These are phyloP conservation scores for Melanotaenia nigrans DNA, from an alignment of 2,797 vertebrate genomes.

Conservation along the genomic window DNA sequence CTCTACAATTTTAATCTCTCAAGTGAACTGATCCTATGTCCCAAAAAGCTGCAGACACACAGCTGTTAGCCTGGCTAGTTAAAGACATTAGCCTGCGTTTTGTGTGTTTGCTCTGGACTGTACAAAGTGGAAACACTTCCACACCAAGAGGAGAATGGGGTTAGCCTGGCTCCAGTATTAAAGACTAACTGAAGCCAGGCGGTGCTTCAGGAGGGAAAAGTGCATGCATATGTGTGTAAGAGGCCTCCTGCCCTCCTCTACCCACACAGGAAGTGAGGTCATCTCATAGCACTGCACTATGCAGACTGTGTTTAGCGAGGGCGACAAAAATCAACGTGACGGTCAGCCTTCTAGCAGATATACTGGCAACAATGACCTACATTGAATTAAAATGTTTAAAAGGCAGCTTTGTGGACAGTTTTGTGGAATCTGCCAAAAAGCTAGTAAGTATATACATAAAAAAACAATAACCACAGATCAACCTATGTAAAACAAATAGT, in stretches of 20 bases:
- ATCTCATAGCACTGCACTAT: slow-evolving; percentile 65
- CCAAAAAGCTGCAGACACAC: slow-evolving; percentile 68
- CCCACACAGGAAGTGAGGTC: slow-evolving; percentile 84
- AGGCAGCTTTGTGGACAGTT: slow-evolving; percentile 18
- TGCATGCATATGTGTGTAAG: slow-evolving; percentile 48
- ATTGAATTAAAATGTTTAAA: slow-evolving; percentile 33
- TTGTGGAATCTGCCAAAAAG: slow-evolving; percentile 12
- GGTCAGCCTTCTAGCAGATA: slow-evolving; percentile 62
- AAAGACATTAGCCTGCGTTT: slow-evolving; percentile 72
- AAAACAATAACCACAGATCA: slow-evolving; percentile 15
- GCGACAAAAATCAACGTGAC: slow-evolving; percentile 72
- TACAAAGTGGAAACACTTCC: slow-evolving; percentile 66
- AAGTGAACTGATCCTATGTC: slow-evolving; percentile 72
- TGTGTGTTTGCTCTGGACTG: slow-evolving; percentile 51
- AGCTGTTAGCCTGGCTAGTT: slow-evolving; percentile 73
- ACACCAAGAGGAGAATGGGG: slow-evolving; percentile 45
- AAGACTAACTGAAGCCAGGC: slow-evolving; percentile 74
- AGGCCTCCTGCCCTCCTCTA: slow-evolving; percentile 75
- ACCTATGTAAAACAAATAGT: slow-evolving; percentile 13
- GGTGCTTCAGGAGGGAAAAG: slow-evolving; percentile 48
- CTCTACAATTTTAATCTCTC: slow-evolving; percentile 79
- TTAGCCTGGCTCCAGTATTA: slow-evolving; percentile 57
- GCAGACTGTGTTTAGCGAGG: slow-evolving; percentile 67
- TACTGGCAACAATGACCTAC: slow-evolving; percentile 44
- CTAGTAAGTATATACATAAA: neutral